phyloP scores from a whole-genome alignment of 2,797 vertebrate genomes.

The Jordanella pulchra region DNA sequence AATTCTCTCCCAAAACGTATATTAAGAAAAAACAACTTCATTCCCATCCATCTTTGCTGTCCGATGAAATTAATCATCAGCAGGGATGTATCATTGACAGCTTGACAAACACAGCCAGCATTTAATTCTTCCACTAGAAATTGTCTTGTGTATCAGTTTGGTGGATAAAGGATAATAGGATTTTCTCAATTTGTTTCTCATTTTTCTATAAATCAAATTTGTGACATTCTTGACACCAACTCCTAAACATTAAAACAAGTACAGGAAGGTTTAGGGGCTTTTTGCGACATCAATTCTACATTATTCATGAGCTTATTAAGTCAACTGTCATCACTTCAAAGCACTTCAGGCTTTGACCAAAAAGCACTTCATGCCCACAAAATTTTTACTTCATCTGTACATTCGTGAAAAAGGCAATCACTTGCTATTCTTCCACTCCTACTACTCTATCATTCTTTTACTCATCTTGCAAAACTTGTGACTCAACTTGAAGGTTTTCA shows the following conservation, averaged over 20 bases:
- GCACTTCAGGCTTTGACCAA: conserved; percentile 30
- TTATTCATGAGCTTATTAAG: conserved; percentile 17
- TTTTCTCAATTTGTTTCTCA: background rate
- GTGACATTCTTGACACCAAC: background rate
- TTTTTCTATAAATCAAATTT: background rate
- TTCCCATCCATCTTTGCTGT: background rate
- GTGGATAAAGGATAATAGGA: background rate
- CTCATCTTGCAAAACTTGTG: conserved; percentile 35
- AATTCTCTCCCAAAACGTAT: background rate
- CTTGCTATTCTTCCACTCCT: conserved; percentile 45
- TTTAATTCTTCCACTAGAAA: background rate
- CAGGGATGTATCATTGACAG: background rate
- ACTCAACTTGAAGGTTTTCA: conserved; percentile 50
- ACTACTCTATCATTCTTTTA: conserved; percentile 40
- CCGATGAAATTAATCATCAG: background rate
- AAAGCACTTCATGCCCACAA: conserved; percentile 14
- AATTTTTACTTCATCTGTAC: conserved; percentile 27
- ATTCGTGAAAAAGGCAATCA: conserved; percentile 48
- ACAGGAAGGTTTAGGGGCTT: conserved; percentile 4
- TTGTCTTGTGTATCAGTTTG: background rate
- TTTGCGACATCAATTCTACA: conserved; percentile 3
- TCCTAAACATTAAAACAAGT: background rate
- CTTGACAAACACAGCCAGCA: background rate
- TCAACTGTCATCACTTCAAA: conserved; percentile 20
- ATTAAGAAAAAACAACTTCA: background rate